Evolutionary conservation across 2,888 invertebrate genomes (phyloP).

Genomic region (Phalera bucephala): DNA sequence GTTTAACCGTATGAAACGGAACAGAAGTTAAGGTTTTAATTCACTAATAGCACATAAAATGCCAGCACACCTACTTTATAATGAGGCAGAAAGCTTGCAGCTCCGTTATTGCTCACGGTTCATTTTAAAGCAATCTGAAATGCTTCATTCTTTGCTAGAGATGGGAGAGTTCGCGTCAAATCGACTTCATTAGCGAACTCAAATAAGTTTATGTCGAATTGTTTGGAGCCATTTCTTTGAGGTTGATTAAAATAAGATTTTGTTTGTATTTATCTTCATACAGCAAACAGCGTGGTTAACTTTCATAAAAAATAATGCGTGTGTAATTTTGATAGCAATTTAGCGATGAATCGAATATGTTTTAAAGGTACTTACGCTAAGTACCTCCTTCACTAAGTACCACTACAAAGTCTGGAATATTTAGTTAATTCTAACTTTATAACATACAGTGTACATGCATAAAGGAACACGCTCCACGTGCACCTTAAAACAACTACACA

Average conservation of each 20-base stretch:
- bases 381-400: too few relatives aligned
- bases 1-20: conserved; percentile 17
- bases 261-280: background rate
- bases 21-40: conserved; percentile 44
- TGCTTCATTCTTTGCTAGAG: conserved; percentile 38
- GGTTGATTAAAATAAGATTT: background rate
- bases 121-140: conserved; percentile 49
- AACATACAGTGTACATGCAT: too few relatives aligned
- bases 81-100: conserved; percentile 34
- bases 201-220: background rate
- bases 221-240: background rate
- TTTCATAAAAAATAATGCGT: too few relatives aligned
- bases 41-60: conserved; percentile 49
- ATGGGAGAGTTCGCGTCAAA: conserved; percentile 8
- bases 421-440: too few relatives aligned
- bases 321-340: too few relatives aligned
- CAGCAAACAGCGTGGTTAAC: background rate
- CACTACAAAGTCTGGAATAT: too few relatives aligned
- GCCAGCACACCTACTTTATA: conserved; percentile 38
- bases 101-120: conserved; percentile 45
- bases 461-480: too few relatives aligned
- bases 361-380: too few relatives aligned
- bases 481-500: too few relatives aligned
- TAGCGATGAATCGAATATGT: too few relatives aligned
- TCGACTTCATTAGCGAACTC: conserved; percentile 4